Evolutionary conservation across 1,140 invertebrate species (phyloP).

Genomic region (Trichogramma pretiosum): DNA sequence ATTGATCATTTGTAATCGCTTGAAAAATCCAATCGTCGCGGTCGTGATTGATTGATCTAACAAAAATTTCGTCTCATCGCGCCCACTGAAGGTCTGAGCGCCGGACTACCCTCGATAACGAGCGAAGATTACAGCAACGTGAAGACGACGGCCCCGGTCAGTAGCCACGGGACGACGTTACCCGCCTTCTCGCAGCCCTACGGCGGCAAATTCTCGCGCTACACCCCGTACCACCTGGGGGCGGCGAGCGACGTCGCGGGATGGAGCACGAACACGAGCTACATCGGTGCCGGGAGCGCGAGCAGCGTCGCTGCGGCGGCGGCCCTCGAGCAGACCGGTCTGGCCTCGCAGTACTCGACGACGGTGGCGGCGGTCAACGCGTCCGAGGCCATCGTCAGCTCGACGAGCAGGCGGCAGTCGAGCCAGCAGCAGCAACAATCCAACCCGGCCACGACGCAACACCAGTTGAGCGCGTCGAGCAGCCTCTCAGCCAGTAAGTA

Average conservation of each 20-base stretch:
- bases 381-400: neutral
- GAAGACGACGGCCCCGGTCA: constrained; percentile 27
- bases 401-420: constrained; percentile 20
- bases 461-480: constrained; percentile 30
- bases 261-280: constrained; percentile 1
- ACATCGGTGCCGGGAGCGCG: constrained; percentile 2
- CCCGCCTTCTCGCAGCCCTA: constrained; percentile 37
- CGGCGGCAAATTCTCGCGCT: constrained; percentile 27
- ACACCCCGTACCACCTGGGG: too few species aligned
- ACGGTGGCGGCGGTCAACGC: constrained; percentile 8
- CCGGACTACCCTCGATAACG: constrained; percentile 18
- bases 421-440: constrained; percentile 11
- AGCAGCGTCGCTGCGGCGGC: constrained; percentile 10
- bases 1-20: neutral
- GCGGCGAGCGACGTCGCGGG: constrained; percentile 4
- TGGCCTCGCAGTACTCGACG: constrained; percentile 20
- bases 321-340: too few species aligned
- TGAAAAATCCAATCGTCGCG: too few species aligned
- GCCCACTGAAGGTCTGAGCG: too few species aligned
- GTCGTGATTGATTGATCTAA: neutral
- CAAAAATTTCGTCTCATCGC: constrained; percentile 11
- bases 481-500: constrained; percentile 35
- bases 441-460: constrained; percentile 20
- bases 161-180: constrained; percentile 29
- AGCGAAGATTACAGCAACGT: constrained; percentile 32